Conservation (phyloP, 2,797 vertebrate genomes). For the Thalassophryne amazonica region DNA sequence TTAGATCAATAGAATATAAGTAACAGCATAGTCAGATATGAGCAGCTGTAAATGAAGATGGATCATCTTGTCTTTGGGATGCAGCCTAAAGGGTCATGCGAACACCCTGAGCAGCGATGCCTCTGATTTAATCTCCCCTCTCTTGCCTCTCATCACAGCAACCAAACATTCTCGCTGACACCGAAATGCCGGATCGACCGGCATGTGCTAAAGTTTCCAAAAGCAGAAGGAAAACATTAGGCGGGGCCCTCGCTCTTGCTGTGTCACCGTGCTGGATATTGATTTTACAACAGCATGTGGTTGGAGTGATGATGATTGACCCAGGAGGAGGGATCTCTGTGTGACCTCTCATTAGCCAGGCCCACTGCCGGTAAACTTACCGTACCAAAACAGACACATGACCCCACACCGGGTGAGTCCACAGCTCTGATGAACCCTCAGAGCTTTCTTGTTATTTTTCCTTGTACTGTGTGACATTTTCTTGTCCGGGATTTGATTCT, state of each 20-base stretch:
- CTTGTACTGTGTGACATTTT: constrained; percentile 5
- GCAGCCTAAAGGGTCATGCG: constrained; percentile 18
- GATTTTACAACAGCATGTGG: constrained; percentile 5
- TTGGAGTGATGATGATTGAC: constrained; percentile 22
- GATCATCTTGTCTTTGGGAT: constrained; percentile 27
- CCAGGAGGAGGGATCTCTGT: constrained; percentile 7
- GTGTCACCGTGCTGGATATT: constrained; percentile 14
- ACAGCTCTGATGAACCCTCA: not conserved
- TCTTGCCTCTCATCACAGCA: not conserved
- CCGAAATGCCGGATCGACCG: not conserved
- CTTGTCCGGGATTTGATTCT: constrained; percentile 2
- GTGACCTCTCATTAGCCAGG: constrained; percentile 17
- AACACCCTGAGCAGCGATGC: constrained; percentile 1
- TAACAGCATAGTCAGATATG: constrained; percentile 15
- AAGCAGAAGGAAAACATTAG: not conserved
- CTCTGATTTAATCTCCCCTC: constrained; percentile 10
- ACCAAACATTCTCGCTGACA: constrained; percentile 4
- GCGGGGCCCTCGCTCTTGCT: not conserved
- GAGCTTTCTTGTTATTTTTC: constrained; percentile 6
- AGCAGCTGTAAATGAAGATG: constrained; percentile 45
- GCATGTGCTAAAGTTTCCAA: constrained; percentile 5
- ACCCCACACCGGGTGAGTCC: not conserved
- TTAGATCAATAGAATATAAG: constrained; percentile 36
- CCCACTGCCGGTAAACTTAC: constrained; percentile 14
- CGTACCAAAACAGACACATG: not conserved